Conservation (phyloP, 2,797 vertebrate genomes). For the Schizothorax lantsangensis region DNA sequence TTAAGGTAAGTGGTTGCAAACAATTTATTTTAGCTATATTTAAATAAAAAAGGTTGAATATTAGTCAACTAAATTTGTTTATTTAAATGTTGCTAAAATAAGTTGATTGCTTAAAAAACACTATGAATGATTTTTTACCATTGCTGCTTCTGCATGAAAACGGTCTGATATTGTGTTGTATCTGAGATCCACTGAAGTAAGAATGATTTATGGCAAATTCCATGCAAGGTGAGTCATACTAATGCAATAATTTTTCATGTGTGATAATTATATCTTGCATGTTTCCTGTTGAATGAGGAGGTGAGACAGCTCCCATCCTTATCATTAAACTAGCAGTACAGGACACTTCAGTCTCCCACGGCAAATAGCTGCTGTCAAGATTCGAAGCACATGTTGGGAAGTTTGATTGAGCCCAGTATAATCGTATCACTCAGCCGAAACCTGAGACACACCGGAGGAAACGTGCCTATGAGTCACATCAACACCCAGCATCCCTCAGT, state of each 20-base stretch:
- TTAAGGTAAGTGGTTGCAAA: too few relatives aligned
- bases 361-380: constrained; percentile 48
- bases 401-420: constrained; percentile 41
- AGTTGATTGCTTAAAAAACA: too few relatives aligned
- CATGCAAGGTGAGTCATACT: constrained; percentile 16
- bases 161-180: background rate
- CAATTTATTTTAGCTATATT: too few relatives aligned
- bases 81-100: too few relatives aligned
- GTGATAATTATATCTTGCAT: constrained; percentile 42
- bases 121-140: too few relatives aligned
- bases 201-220: constrained; percentile 23
- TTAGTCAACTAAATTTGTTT: too few relatives aligned
- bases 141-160: background rate
- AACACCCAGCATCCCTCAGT: constrained; percentile 47
- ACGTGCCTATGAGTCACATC: constrained; percentile 37
- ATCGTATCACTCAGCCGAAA: constrained; percentile 53
- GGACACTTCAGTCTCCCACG: constrained; percentile 36
- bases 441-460: constrained; percentile 35
- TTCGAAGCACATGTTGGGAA: constrained; percentile 42
- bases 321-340: constrained; percentile 37
- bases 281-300: constrained; percentile 43
- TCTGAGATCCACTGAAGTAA: constrained; percentile 2
- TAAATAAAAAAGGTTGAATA: too few relatives aligned
- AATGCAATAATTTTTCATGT: constrained; percentile 46
- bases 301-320: constrained; percentile 14